Conservation (phyloP, 2,888 invertebrate species). For the Mylabris sibirica region DNA sequence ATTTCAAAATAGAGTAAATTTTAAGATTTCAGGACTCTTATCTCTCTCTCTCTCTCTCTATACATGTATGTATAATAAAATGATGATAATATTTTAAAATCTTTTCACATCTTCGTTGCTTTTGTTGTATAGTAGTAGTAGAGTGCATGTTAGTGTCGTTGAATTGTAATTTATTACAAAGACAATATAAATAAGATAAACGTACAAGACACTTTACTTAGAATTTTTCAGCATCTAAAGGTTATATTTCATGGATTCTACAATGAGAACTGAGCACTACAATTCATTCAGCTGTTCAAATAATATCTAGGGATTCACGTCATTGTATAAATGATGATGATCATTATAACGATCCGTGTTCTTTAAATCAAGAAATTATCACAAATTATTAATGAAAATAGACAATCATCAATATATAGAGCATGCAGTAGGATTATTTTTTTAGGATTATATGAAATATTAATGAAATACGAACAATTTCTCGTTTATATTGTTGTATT, state of each 20-base stretch:
- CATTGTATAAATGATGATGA: slow-evolving; percentile 3
- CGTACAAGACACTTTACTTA: slow-evolving; percentile 13
- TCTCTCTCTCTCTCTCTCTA: background rate
- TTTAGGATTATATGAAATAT: too few relatives aligned
- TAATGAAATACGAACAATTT: too few relatives aligned
- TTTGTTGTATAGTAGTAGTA: too few relatives aligned
- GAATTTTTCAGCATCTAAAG: slow-evolving; percentile 5
- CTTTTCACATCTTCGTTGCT: too few relatives aligned
- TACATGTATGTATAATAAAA: too few relatives aligned
- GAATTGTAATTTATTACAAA: slow-evolving; percentile 5
- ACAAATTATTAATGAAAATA: background rate
- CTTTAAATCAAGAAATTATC: background rate
- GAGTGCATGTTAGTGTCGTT: background rate
- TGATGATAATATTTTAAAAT: too few relatives aligned
- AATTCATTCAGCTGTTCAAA: slow-evolving; percentile 10
- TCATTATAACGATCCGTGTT: background rate
- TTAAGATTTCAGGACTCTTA: background rate
- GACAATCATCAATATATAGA: background rate
- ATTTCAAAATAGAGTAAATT: background rate
- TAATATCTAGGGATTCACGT: background rate
- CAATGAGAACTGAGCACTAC: slow-evolving; percentile 5
- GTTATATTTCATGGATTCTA: background rate
- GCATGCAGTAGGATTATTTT: too few relatives aligned
- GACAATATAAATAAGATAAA: slow-evolving; percentile 7
- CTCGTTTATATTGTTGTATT: too few relatives aligned